Percentiles rank a stretch among this genome's conserved stretches.
Conservation (phyloP, 2,113 vertebrate genomes). For the Anguilla japonica region DNA sequence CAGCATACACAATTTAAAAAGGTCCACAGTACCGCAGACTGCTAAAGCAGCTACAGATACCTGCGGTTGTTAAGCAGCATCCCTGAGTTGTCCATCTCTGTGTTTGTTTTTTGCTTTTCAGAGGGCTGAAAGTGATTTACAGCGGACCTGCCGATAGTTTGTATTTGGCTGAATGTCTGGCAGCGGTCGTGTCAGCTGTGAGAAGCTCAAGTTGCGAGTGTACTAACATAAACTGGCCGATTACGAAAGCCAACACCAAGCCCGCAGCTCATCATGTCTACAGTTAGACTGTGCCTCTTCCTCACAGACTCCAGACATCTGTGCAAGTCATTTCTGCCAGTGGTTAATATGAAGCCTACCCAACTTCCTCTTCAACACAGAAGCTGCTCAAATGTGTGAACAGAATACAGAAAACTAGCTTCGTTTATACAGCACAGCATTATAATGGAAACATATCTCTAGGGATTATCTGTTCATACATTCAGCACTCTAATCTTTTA, state of each 20-base stretch:
- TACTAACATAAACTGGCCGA: slow-evolving; percentile 40
- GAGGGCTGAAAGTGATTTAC: slow-evolving; percentile 23
- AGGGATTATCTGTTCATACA: no score
- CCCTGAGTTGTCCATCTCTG: slow-evolving; percentile 9
- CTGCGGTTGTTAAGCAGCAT: slow-evolving; percentile 2
- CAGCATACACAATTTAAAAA: neutral
- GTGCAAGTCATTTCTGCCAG: neutral
- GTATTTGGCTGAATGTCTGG: slow-evolving; percentile 26
- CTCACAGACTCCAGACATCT: neutral
- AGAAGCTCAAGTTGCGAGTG: slow-evolving; percentile 51
- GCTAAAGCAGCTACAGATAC: neutral
- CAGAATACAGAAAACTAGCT: neutral
- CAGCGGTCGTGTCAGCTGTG: slow-evolving; percentile 45
- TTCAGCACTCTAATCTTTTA: no score
- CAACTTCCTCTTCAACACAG: neutral
- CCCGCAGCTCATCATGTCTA: slow-evolving; percentile 24
- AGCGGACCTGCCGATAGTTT: slow-evolving; percentile 24
- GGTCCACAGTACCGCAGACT: neutral
- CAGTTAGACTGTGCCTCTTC: neutral
- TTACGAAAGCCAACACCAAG: slow-evolving; percentile 45
- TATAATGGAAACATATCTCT: no score
- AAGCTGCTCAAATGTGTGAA: neutral
- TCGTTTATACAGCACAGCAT: no score
- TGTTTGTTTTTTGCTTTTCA: neutral
- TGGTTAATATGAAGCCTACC: neutral